Base-by-base conservation (phyloP, 1,140 invertebrate species). In the Drosophila repleta region DNA sequence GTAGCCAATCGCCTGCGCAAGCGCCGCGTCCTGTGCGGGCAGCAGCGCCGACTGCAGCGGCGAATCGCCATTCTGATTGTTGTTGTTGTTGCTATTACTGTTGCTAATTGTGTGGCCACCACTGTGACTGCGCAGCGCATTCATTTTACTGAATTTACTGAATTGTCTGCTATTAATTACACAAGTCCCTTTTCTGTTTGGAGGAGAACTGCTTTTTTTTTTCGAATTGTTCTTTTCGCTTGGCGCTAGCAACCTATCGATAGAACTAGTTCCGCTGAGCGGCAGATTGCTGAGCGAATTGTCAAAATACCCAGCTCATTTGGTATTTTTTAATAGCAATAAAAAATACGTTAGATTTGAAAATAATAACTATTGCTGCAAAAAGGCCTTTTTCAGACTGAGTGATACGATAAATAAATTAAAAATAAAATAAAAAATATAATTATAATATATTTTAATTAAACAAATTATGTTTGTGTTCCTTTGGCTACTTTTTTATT, bases 1-100 rank as follows among this genome's bases (percentile, higher is more conserved):
- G 79, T 91, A 91, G 8, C 74, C 70, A 15, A 89, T 74, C 0
- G 85, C 79, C 55, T 83, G 82, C 39, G 69, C 26, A 6, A 78
- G 41, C 1, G 64, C 84, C 3, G 83, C 79, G 41, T 87, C 83
- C 56, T 70, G 58, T 51, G 52, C 72, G 10, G 45, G 65, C 4
- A 32, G 41, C 4, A 32, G 41, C 10, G 17, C n/a, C 15, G 56
- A 15, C 4, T 58, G 71, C 21, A 56, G 13, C 6, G 80, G 48
- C 10, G 83, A 71, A 10, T 87, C 81, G 37, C 62, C 68, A 71
- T 71, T 66, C 37, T 65, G 45, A 32, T 65, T 62, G 58, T 70
- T 60, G 18, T 72, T 82, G 52, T 35, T 62, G 17, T n/a, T 61
- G 35, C n/a, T 64, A 43, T 2, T 62, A 49, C 55, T 69, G 45